Conservation (phyloP, 2,797 vertebrate species). For the Hoplostethus atlanticus region DNA sequence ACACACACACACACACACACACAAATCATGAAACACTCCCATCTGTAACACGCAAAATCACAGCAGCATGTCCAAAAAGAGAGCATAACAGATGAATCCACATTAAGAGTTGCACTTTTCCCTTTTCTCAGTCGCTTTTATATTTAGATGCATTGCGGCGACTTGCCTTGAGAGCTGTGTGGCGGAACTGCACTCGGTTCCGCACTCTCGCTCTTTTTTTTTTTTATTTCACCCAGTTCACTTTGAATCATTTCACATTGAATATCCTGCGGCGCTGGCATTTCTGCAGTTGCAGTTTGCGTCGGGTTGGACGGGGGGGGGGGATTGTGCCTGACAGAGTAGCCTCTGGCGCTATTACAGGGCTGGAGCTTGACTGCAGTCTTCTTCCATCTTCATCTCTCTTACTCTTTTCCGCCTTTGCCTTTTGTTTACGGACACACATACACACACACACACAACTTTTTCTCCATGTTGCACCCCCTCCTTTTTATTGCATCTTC, state of each 20-base stretch:
- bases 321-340: constrained; percentile 74
- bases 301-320: constrained; percentile 53
- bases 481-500: too few species aligned
- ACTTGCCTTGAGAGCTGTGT: constrained; percentile 42
- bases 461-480: background rate
- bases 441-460: constrained; percentile 14
- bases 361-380: constrained; percentile 63
- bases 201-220: background rate
- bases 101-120: constrained; percentile 13
- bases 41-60: constrained; percentile 50
- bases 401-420: constrained; percentile 10
- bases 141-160: constrained; percentile 30
- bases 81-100: constrained; percentile 43
- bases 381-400: constrained; percentile 60
- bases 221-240: constrained; percentile 35
- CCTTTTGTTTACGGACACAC: constrained; percentile 15
- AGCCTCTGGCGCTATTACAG: constrained; percentile 65
- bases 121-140: background rate
- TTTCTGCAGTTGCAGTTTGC: constrained; percentile 60
- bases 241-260: constrained; percentile 64
- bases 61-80: constrained; percentile 39
- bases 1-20: background rate
- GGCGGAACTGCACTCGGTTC: constrained; percentile 37
- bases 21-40: constrained; percentile 33
- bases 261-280: constrained; percentile 64